phyloP scores from a whole-genome alignment of 1,140 invertebrate species.

The Drosophila dunni region DNA sequence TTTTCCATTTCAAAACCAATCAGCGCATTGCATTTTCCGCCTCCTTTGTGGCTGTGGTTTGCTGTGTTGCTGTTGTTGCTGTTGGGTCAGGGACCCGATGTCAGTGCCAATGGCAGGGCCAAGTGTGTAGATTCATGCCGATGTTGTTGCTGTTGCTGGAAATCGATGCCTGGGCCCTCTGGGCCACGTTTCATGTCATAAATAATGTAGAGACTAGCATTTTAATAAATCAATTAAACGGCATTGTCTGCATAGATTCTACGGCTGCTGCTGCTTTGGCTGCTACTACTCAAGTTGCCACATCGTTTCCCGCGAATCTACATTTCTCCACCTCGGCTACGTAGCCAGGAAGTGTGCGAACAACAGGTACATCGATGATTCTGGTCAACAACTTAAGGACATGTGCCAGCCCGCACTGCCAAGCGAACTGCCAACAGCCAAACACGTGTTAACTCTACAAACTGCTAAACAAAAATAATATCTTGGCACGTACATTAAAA shows the following conservation, averaged over 20 bases:
- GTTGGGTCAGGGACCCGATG: constrained; percentile 32
- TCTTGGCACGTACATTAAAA: constrained; percentile 79
- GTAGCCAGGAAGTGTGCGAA: constrained; percentile 34
- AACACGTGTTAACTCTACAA: constrained; percentile 67
- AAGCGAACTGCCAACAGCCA: constrained; percentile 32
- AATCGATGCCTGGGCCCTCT: constrained; percentile 41
- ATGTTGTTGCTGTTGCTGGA: constrained; percentile 10
- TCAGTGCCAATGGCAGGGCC: constrained; percentile 20
- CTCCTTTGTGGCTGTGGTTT: constrained; percentile 4
- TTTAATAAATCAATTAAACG: constrained; percentile 78
- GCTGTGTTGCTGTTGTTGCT: background rate
- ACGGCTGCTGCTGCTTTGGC: constrained; percentile 31
- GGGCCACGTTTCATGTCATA: constrained; percentile 58
- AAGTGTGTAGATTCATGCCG: constrained; percentile 4
- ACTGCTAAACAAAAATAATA: constrained; percentile 40
- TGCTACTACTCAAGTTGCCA: constrained; percentile 71
- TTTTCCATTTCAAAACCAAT: constrained; percentile 78
- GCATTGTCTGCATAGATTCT: constrained; percentile 21
- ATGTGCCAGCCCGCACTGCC: constrained; percentile 65
- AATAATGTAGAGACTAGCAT: constrained; percentile 58
- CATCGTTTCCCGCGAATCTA: constrained; percentile 75
- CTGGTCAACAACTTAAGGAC: constrained; percentile 67
- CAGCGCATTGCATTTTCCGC: constrained; percentile 35
- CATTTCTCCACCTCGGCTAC: constrained; percentile 51
- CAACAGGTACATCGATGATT: constrained; percentile 53